These are phyloP conservation scores for Typhlichthys subterraneus DNA, from an alignment of 2,797 vertebrate species.

Conservation along the genomic window DNA sequence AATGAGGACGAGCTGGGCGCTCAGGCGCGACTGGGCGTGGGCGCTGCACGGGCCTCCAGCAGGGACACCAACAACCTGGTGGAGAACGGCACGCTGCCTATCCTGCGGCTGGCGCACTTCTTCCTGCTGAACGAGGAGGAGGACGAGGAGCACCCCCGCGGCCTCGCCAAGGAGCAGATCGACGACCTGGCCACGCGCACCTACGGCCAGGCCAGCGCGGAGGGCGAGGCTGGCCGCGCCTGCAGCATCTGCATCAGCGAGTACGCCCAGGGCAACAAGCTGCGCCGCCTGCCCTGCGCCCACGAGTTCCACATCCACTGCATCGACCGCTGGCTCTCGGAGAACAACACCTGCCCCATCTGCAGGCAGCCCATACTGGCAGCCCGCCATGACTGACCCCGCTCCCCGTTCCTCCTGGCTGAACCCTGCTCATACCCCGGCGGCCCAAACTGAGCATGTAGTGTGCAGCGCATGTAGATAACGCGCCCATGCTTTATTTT, in stretches of 20 bases:
- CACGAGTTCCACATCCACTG: constrained; percentile 97
- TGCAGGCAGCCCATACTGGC: constrained; percentile 91
- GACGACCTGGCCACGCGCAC: constrained; percentile 93
- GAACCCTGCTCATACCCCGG: constrained; percentile 44
- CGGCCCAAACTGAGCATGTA: constrained; percentile 62
- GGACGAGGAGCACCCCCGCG: constrained; percentile 84
- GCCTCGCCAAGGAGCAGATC: constrained; percentile 98
- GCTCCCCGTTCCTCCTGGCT: constrained; percentile 23
- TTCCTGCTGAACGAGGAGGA: constrained; percentile 91
- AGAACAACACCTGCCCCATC: constrained; percentile 95
- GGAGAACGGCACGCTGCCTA: constrained; percentile 89
- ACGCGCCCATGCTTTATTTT: constrained; percentile 74
- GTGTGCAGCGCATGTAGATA: constrained; percentile 78
- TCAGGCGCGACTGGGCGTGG: constrained; percentile 62
- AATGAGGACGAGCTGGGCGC: constrained; percentile 59
- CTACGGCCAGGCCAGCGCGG: constrained; percentile 85
- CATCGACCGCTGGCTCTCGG: constrained; percentile 95
- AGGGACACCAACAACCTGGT: constrained; percentile 86
- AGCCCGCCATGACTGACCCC: constrained; percentile 78
- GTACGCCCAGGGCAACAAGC: constrained; percentile 93
- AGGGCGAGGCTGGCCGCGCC: constrained; percentile 85
- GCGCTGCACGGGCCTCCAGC: constrained; percentile 68
- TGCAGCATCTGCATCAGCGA: constrained; percentile 97
- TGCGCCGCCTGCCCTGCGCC: constrained; percentile 89
- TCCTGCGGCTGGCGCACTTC: constrained; percentile 91